Percentiles rank a stretch among this genome's conserved stretches.
These are phyloP conservation scores for Delia radicum DNA, from an alignment of 1,140 invertebrate species.

Conservation along the genomic window DNA sequence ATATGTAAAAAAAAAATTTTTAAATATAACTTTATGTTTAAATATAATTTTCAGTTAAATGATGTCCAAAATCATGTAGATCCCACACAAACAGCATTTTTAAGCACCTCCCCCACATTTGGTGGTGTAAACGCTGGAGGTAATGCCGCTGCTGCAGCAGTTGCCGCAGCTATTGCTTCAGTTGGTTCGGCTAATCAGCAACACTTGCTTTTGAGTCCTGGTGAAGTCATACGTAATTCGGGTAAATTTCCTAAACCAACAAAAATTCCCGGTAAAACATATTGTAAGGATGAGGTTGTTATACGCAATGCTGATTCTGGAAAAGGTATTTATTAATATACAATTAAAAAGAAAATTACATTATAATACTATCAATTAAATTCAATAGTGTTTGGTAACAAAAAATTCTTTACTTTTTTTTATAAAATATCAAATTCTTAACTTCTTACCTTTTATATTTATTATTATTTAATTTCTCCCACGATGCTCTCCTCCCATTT, in stretches of 20 bases:
- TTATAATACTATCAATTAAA: neutral
- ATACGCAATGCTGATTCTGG: slow-evolving; percentile 92
- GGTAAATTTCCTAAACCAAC: slow-evolving; percentile 87
- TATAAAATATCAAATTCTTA: too few species aligned
- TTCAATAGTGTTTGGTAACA: neutral
- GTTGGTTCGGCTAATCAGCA: slow-evolving; percentile 52
- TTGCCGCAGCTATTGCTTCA: slow-evolving; percentile 49
- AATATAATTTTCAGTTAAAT: slow-evolving; percentile 41
- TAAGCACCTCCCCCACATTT: slow-evolving; percentile 56
- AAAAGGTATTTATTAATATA: slow-evolving; percentile 69
- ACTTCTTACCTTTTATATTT: neutral
- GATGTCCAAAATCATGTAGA: slow-evolving; percentile 42
- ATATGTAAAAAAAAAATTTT: too few species aligned
- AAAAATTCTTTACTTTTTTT: neutral
- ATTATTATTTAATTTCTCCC: slow-evolving; percentile 2
- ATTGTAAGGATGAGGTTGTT: slow-evolving; percentile 90
- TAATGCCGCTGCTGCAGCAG: slow-evolving; percentile 41
- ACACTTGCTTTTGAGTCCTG: slow-evolving; percentile 65
- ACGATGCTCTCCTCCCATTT: slow-evolving; percentile 14
- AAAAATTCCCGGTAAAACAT: slow-evolving; percentile 86
- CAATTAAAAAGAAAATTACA: neutral
- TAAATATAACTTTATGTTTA: too few species aligned
- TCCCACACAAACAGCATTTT: slow-evolving; percentile 44
- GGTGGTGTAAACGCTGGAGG: slow-evolving; percentile 32
- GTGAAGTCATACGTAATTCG: slow-evolving; percentile 82